Evolutionary conservation across 2,113 vertebrate genomes (phyloP), one percentile per base, ranked within the genome.

Genomic region (Callipepla squamata): DNA sequence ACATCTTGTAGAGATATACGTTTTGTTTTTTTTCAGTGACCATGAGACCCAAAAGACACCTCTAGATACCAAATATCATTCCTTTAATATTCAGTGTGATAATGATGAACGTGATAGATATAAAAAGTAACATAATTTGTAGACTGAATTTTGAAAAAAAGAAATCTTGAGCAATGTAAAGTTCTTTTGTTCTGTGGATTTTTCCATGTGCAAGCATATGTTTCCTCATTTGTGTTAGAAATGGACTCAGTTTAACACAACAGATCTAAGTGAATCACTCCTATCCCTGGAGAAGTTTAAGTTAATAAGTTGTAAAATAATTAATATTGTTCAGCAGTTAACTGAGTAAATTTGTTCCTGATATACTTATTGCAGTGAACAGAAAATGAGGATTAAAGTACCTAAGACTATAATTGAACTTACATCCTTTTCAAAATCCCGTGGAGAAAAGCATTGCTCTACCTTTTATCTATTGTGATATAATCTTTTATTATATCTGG

Each of bases 401-500:
- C 22, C 26, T 73, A 87, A 47, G 28, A 40, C 2, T 58, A 7
- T 76, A 76, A 79, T 42, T 81, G 86, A 94, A 90, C 23, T 91
- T 20, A 67, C 72, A 38, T 84, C 28, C 47, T 94, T 80, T 93
- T 58, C 69, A 84, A 89, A 96, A 81, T 59, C 58, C 80, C 67
- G 55, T 32, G 61, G 67, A 93, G 77, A 68, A 90, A 95, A 85
- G 9, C 53, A 58, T 30, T 3, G 5, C 16, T 25, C 15, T 81
- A 61, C 66, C 40, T 87, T 94, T 94, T 86, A 81, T 88, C 74
- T 93, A 14, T 53, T 66, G 70, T 66, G 67, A 16, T 91, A 76
- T 34, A 87, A 72, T 93, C 70, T 93, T 93, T 95, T 84, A 47
- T 90, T 95, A 61, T 62, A 79, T 63, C 69, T 81, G 17, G 89